Percentiles rank a stretch among this genome's conserved stretches.
Evolutionary conservation across 2,797 vertebrate species (phyloP).

Genomic region (Falco biarmicus): DNA sequence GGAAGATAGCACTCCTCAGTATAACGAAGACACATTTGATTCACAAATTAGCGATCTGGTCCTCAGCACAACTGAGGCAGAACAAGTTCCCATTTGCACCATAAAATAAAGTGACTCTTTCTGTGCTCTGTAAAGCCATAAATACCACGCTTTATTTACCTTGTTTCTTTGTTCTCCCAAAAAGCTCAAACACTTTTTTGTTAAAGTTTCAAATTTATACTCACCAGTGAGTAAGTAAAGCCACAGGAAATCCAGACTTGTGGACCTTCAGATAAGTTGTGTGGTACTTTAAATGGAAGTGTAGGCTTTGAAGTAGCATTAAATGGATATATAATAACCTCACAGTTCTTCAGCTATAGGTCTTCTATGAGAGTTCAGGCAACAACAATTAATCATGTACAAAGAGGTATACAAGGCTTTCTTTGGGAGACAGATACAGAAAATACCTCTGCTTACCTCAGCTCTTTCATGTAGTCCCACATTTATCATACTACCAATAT

Average conservation of each 20-base stretch:
- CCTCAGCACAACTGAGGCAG: neutral
- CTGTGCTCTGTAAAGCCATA: neutral
- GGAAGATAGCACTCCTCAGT: neutral
- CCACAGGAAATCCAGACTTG: neutral
- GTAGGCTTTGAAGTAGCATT: neutral
- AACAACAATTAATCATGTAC: neutral
- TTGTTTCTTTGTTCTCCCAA: neutral
- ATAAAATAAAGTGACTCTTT: neutral
- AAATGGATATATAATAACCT: neutral
- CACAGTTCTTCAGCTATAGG: neutral
- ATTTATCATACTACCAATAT: slow-evolving; percentile 14
- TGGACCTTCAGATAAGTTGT: neutral
- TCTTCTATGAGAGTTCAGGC: neutral
- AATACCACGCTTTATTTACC: neutral
- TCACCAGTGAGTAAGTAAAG: neutral
- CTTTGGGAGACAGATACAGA: neutral
- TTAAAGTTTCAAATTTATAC: neutral
- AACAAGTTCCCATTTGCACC: neutral
- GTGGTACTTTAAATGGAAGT: neutral
- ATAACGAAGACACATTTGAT: neutral
- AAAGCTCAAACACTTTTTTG: neutral
- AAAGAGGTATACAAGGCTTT: neutral
- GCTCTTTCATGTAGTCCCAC: neutral
- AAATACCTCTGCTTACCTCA: neutral
- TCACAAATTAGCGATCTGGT: neutral